phyloP scores from a whole-genome alignment of 1,140 invertebrate species.

The Nymphalis io region DNA sequence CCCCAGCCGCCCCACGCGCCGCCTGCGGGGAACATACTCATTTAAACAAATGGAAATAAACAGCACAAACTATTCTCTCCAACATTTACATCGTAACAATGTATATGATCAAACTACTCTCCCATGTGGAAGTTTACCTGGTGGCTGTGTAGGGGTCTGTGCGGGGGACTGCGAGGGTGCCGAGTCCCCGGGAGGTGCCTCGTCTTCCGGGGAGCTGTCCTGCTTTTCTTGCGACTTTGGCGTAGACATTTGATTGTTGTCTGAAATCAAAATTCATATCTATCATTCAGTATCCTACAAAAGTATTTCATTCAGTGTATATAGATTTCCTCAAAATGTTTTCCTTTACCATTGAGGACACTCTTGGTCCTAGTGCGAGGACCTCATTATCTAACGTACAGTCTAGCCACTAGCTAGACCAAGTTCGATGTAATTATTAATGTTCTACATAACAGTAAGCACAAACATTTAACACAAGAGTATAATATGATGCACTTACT shows the following conservation, averaged over 20 bases:
- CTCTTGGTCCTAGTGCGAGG: too few species aligned
- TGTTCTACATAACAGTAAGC: too few species aligned
- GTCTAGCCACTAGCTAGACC: too few species aligned
- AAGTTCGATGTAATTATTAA: too few species aligned
- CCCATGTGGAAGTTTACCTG: background rate
- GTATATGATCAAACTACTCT: background rate
- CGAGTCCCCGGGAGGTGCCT: conserved; percentile 24
- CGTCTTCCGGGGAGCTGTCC: conserved; percentile 21
- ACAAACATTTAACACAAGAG: background rate
- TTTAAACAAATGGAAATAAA: too few species aligned
- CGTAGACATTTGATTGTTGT: conserved; percentile 27
- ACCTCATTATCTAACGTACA: too few species aligned
- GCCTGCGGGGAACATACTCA: background rate
- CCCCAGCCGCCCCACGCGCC: conserved; percentile 49
- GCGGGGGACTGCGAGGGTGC: conserved; percentile 13
- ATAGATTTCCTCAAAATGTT: too few species aligned
- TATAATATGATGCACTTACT: conserved; percentile 36
- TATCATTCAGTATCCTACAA: too few species aligned
- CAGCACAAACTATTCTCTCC: too few species aligned
- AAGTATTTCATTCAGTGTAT: too few species aligned
- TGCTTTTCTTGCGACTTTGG: conserved; percentile 16
- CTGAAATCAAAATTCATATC: background rate
- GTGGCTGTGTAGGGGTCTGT: conserved; percentile 5
- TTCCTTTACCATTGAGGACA: too few species aligned
- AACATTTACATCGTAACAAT: too few species aligned